Conservation (phyloP, 1,140 invertebrate genomes). For the Phenacoccus solenopsis region DNA sequence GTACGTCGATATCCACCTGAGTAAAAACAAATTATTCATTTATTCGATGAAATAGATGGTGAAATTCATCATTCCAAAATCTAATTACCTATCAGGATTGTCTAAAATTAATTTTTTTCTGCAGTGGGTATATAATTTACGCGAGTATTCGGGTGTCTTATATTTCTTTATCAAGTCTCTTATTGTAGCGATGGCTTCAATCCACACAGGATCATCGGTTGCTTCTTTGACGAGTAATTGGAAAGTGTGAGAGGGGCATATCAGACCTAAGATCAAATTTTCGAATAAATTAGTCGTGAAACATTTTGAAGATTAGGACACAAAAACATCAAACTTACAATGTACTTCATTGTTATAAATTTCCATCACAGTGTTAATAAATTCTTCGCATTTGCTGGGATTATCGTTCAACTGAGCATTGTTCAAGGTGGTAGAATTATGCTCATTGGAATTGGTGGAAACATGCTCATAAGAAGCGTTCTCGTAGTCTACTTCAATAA, state of each 20-base stretch:
- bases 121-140: background rate
- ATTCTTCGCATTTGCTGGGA: background rate
- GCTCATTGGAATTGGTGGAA: too few species aligned
- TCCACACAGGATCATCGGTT: background rate
- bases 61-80: too few species aligned
- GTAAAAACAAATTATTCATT: too few species aligned
- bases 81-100: background rate
- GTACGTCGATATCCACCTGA: background rate
- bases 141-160: background rate
- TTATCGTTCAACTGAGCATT: background rate
- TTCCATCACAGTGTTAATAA: background rate
- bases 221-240: background rate
- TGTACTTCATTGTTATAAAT: background rate
- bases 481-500: background rate
- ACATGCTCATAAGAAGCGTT: background rate
- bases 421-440: background rate
- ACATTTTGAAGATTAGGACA: background rate
- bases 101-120: background rate
- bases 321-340: background rate
- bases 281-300: too few species aligned
- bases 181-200: background rate
- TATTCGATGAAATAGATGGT: too few species aligned
- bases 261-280: background rate
- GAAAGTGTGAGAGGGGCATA: background rate
- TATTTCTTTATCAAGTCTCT: background rate